Base-by-base conservation (phyloP, 2,113 vertebrate species). In the Brachionichthys hirsutus region DNA sequence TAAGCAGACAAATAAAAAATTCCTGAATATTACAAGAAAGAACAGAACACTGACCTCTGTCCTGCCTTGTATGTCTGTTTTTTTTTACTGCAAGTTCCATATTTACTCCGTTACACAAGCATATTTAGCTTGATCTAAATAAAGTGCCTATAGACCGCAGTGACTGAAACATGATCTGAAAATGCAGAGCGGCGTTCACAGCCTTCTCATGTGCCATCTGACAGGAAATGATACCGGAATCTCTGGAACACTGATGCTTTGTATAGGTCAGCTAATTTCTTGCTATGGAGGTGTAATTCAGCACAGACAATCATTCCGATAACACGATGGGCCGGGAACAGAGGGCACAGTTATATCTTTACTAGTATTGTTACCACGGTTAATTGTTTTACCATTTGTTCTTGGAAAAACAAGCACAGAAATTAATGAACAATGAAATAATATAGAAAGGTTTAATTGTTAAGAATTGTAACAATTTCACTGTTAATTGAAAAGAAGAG, bases 151-250 rank as follows among this genome's bases (percentile, higher is more conserved):
- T 43, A 19, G 63, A 68, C 60, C 63, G 61, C 34, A 75, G 40
- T 13, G 45, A 46, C 65, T 75, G 81, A 78, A 83, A 87, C 14
- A 51, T 58, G 73, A 82, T 77, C 72, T 73, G 59, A 65, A 66
- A 19, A 70, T 62, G 61, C 53, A 62, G 52, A n/a, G 24, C 11
- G 34, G n/a, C 30, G 61, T 60, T 54, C 54, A 43, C 52, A 52
- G 40, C 4, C 3, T 35, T 57, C 57, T 73, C 59, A 46, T 18
- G 64, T 73, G 65, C 18, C 41, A 47, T 53, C 49, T 71, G 43
- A 79, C 38, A 76, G 81, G 63, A 87, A 77, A 73, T 49, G 75
- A 78, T 75, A 63, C 67, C 60, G 66, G 49, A 57, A 75, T 60
- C 62, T 34, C 14, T 24, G 24, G 61, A 80, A 68, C 51, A 49